These are phyloP conservation scores for Dilophus febrilis DNA, from an alignment of 2,888 invertebrate genomes.

Conservation along the genomic window DNA sequence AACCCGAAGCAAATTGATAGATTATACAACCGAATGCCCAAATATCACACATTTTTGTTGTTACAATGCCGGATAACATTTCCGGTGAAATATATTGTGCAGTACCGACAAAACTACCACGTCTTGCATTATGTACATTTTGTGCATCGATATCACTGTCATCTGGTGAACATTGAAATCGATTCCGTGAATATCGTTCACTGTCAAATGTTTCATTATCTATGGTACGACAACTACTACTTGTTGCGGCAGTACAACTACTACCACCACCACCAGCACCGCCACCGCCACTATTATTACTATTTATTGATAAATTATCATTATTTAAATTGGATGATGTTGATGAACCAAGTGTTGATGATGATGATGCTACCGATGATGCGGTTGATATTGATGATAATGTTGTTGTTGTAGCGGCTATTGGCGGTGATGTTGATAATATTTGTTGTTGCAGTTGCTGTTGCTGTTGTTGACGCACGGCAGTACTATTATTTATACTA, in stretches of 20 bases:
- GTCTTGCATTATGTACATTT: neutral
- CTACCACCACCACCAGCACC: neutral
- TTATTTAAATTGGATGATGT: neutral
- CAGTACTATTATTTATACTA: constrained; percentile 13
- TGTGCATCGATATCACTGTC: neutral
- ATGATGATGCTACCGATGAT: neutral
- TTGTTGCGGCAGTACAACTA: neutral
- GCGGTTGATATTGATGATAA: neutral
- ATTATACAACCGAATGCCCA: constrained; percentile 97
- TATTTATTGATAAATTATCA: neutral
- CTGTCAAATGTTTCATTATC: constrained; percentile 20
- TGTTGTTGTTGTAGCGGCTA: constrained; percentile 1
- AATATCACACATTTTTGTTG: constrained; percentile 68
- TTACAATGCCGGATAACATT: constrained; percentile 63
- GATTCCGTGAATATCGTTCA: neutral
- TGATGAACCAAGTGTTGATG: constrained; percentile 6
- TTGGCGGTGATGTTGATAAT: constrained; percentile 5
- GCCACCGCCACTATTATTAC: neutral
- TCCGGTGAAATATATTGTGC: constrained; percentile 99
- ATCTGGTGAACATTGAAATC: neutral
- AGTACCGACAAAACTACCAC: constrained; percentile 84
- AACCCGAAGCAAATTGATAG: constrained; percentile 90
- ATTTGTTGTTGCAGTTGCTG: constrained; percentile 3
- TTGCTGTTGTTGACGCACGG: constrained; percentile 5
- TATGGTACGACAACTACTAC: constrained; percentile 15